Base-by-base conservation (phyloP, 2,797 vertebrate genomes). In the Corythornis leucogaster region DNA sequence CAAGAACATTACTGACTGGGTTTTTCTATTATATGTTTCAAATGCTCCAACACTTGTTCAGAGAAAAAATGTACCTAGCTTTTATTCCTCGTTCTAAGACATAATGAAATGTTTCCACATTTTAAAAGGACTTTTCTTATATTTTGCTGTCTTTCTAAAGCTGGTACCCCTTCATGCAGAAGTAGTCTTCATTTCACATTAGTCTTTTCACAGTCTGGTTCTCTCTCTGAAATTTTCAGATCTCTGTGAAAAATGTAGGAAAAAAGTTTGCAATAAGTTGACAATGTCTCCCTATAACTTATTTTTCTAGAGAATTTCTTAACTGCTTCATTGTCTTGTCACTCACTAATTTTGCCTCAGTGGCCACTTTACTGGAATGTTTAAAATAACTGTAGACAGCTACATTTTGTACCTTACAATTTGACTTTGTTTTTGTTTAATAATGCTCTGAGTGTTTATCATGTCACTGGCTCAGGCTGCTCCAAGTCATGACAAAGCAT, bases 11-110 rank as follows among this genome's bases (percentile, higher is more conserved):
- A 55, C 30, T 19, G 62, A 31, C 51, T 61, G 13, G 15, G 51
- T 80, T 91, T 95, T 92, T 91, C 53, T 80, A 31, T 89, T 85
- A 8, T 24, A 15, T 25, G 12, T 46, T 94, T 74, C 81, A 67
- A 76, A 59, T 63, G 38, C 33, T 75, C 24, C 48, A 53, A 77
- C 6, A 73, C n/a, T 15, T 87, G 18, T 76, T 90, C 57, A 74
- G 68, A 90, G 51, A 86, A 43, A 43, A 89, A 90, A 80, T 63
- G 38, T 8, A 54, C 80, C 61, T 61, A 80, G 31, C 53, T 69
- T 76, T 63, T 63, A 4, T 71, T 87, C 45, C 48, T 87, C 53
- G 19, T 64, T 89, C 64, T 68, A 33, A 89, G 48, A 51, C 38
- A 50, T 9, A 64, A 61, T 77, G 53, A 67, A 80, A 70, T 48